phyloP scores from a whole-genome alignment of 2,888 invertebrate genomes.

The Campopleginae sp. region DNA sequence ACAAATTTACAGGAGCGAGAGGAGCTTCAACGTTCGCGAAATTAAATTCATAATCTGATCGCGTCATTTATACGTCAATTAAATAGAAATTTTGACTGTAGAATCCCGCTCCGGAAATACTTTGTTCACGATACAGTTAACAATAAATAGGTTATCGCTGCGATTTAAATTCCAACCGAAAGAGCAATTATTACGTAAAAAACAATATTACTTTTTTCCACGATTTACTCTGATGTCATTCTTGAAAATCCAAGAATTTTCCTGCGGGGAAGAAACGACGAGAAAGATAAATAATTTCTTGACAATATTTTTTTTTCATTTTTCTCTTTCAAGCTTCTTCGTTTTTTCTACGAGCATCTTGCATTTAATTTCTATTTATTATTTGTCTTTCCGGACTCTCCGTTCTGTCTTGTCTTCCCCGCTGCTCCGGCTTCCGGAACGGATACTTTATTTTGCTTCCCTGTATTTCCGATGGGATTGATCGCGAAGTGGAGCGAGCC shows the following conservation, averaged over 20 bases:
- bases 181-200: slow-evolving; percentile 1
- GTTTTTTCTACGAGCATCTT: not conserved
- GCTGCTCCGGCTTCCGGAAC: slow-evolving; percentile 24
- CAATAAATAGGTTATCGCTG: not conserved
- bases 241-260: not conserved
- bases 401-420: slow-evolving; percentile 8
- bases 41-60: not conserved
- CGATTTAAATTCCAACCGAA: not conserved
- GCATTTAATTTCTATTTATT: slow-evolving; percentile 17
- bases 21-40: not conserved
- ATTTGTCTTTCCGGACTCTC: not conserved
- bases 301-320: not conserved
- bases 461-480: slow-evolving; percentile 13
- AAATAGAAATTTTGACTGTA: not conserved
- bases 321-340: not conserved
- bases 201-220: not conserved
- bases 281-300: not conserved
- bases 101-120: not conserved
- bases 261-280: not conserved
- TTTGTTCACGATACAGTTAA: not conserved
- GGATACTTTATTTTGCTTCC: slow-evolving; percentile 59
- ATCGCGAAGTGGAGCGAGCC: not conserved
- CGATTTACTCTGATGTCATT: not conserved
- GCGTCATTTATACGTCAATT: not conserved
- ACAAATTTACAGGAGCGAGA: not conserved